Evolutionary conservation across 1,140 invertebrate species (phyloP).

Genomic region (Cepaea nemoralis): DNA sequence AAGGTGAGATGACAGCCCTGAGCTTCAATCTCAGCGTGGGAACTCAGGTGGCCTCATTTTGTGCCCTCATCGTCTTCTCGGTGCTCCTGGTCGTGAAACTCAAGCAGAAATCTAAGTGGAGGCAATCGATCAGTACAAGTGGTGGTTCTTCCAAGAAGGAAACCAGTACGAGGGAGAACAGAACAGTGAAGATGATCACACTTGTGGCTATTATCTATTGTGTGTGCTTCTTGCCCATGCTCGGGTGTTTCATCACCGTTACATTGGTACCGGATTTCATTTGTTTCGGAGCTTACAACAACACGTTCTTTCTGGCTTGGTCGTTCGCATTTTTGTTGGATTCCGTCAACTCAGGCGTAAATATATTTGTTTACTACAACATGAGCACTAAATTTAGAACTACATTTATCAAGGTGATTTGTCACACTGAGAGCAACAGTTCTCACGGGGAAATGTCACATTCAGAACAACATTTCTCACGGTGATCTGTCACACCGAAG

Average conservation of each 20-base stretch:
- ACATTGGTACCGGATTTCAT: background rate
- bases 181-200: background rate
- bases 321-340: constrained; percentile 14
- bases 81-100: background rate
- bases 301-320: background rate
- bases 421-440: no score
- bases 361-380: constrained; percentile 17
- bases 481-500: no score
- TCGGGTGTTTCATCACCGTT: background rate
- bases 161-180: background rate
- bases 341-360: constrained; percentile 15
- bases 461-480: no score
- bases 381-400: constrained; percentile 23
- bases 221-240: background rate
- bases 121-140: background rate
- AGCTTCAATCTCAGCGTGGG: background rate
- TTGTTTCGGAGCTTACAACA: background rate
- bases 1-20: background rate
- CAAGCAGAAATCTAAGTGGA: constrained; percentile 23
- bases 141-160: background rate
- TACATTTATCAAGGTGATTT: no score
- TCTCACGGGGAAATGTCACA: no score
- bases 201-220: background rate
- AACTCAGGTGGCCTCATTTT: background rate
- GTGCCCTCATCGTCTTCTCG: background rate